Base-by-base conservation (phyloP, 1,140 invertebrate genomes). In the Helicoverpa zea region DNA sequence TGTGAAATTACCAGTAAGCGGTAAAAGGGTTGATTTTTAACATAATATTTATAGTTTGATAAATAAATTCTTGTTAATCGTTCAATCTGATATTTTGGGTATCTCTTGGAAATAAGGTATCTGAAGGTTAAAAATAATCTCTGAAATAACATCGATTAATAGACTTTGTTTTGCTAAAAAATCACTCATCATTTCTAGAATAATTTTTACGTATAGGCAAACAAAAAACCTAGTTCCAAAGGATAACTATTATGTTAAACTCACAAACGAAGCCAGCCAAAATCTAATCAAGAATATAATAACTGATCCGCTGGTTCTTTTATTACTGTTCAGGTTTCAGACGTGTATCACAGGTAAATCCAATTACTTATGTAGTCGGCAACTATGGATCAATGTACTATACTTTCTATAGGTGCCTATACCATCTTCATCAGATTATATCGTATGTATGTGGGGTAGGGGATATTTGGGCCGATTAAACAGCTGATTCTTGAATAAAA, bases 221-320 rank as follows among this genome's bases (percentile, higher is more conserved):
- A 43, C 0, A 9, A 43, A 43, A 35, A 35, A n/a, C n/a, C 7
- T 43, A 9, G 3, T 43, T 43, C 4, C 35, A 43, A 7, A 43
- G 35, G 0, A 9, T 43, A 61, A 68, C 64, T 68, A 68, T 16
- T 49, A 68, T 66, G 29, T 18, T 68, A 68, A 68, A 68, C 49
- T 11, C 64, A 49, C 43, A 49, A 68, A 43, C 43, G 64, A 49
- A 49, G n/a, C 35, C 47, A 16, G n/a, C 64, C 16, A 68, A 68
- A 47, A 68, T 49, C 64, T 49, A 68, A 66, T 66, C 63, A 16
- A 47, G 35, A 16, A 47, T 47, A 66, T 47, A 47, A 68, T 68
- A 68, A 49, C 64, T 68, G n/a, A 68, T 68, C 64, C 64, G 13
- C 49, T 68, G 13, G 13, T 16, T 68, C 35, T 68, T 68, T 68